Evolutionary conservation across 2,113 vertebrate species (phyloP), one percentile per base, ranked within the genome.

Genomic region (Strix aluco): DNA sequence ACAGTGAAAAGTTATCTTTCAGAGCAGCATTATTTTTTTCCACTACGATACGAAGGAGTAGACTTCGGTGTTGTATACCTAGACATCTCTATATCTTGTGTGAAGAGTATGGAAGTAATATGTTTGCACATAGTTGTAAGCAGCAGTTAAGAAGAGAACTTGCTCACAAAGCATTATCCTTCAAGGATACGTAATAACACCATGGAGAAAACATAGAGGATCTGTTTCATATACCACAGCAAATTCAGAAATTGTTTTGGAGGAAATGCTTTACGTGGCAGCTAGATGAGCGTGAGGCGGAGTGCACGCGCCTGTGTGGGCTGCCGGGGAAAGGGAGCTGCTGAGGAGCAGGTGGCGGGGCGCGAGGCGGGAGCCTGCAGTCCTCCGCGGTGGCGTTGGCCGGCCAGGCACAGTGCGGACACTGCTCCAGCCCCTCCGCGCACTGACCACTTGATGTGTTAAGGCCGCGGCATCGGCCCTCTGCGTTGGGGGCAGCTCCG

Each of bases 401-500:
- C 47, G 54, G 44, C 6, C 44, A 12, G 29, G 22, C 2, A 3
- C 11, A 5, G 17, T 1, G 5, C 1, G 1, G 10, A 16, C 59
- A 36, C 10, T 11, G 21, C 83, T 27, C 32, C 52, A 9, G 29
- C 44, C 49, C 21, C 22, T 20, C 11, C 49, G 21, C 22, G 20
- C 22, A 49, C 22, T 12, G 49, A 23, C 26, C 9, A 18, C 8
- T 3, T 1, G 10, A 32, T 30, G 4, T 2, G 1, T 1, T 21
- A 15, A 32, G 52, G 15, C 25, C 40, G 5, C 4, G 23, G 20
- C 1, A 1, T 5, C 16, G 27, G 27, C 23, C 12, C 25, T 70
- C 12, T 25, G 0, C 3, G 1, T 0, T 0, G 0, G 11, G 9
- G 19, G 6, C 4, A 5, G 36, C 32, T 55, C 40, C 63, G 29